These are phyloP conservation scores for Oreochromis niloticus DNA, from an alignment of 2,113 vertebrate species.

Conservation along the genomic window DNA sequence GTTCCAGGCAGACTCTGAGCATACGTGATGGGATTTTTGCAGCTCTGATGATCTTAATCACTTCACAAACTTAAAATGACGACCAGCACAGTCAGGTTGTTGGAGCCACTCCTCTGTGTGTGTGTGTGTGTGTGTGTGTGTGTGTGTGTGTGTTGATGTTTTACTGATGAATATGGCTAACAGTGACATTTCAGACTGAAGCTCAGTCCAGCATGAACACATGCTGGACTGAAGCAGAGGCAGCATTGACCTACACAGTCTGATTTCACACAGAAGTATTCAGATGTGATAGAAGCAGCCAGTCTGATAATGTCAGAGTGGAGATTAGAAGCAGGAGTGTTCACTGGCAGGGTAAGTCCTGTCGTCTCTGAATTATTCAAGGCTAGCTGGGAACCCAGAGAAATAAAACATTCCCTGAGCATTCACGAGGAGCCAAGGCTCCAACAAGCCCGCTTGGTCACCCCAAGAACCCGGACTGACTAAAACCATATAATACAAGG, in stretches of 20 bases:
- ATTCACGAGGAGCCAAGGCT: not conserved
- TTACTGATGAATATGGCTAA: not conserved
- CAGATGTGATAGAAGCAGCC: not conserved
- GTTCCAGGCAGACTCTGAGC: not conserved
- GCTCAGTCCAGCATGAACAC: not conserved
- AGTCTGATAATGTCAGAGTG: not conserved
- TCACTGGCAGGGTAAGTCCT: not conserved
- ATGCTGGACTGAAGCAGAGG: not conserved
- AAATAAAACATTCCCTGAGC: slow-evolving; percentile 12
- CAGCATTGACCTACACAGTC: not conserved
- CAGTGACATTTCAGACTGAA: slow-evolving; percentile 1
- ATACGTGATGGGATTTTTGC: not conserved
- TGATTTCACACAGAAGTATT: not conserved
- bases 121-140: not conserved
- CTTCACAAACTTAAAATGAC: not conserved
- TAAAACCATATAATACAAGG: not conserved
- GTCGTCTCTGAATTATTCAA: slow-evolving; percentile 55
- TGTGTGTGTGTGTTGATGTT: not conserved
- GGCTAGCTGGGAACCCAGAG: slow-evolving; percentile 12
- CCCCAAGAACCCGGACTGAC: not conserved
- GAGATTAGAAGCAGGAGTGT: not conserved
- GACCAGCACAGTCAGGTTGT: not conserved
- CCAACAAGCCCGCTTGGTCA: not conserved
- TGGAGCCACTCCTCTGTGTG: not conserved
- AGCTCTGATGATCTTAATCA: not conserved